Base-by-base conservation (phyloP, 2,113 vertebrate species). In the Mus pahari region DNA sequence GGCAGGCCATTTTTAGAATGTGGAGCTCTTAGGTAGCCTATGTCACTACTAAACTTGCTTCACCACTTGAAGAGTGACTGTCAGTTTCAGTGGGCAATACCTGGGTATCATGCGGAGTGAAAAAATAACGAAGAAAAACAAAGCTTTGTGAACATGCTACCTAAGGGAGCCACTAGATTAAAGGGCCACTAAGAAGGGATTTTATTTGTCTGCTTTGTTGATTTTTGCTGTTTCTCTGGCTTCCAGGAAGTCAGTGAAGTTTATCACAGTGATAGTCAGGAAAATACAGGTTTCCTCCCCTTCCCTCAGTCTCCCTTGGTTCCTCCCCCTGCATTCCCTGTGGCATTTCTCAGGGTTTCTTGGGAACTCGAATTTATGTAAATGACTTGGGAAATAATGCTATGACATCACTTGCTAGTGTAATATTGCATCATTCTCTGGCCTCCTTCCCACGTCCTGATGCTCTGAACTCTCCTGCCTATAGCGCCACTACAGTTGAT, bases 361-460 rank as follows among this genome's bases (percentile, higher is more conserved):
- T 77, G 83, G 97, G 95, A 96, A 97, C 83, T 95, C 96, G 95
- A 86, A 77, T 95, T 97, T 96, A 86, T 97, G 97, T 91, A 97
- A 96, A 92, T 94, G 33, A n/a, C 92, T 96, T 89, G 70, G 92
- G 83, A 95, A 95, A 94, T 97, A 95, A 92, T 97, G 91, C 95
- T 94, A 96, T 98, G 96, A 97, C 97, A 97, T 97, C 97, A 98
- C 86, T 98, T 88, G 83, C 96, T 92, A 96, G 96, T 94, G 75
- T 95, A 96, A 93, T 95, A 95, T 96, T 97, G 96, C 97, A 90
- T 97, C 97, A 97, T 94, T 74, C 89, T n/a, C 86, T 97, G 95
- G 94, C 91, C 83, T 95, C 87, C 83, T 92, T 95, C 92, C 96
- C 95, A 39, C 88, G 71, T 88, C 86, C 97, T 84, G 92, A 91